phyloP scores from a whole-genome alignment of 1,140 invertebrate genomes.

The Drosophila watanabei region DNA sequence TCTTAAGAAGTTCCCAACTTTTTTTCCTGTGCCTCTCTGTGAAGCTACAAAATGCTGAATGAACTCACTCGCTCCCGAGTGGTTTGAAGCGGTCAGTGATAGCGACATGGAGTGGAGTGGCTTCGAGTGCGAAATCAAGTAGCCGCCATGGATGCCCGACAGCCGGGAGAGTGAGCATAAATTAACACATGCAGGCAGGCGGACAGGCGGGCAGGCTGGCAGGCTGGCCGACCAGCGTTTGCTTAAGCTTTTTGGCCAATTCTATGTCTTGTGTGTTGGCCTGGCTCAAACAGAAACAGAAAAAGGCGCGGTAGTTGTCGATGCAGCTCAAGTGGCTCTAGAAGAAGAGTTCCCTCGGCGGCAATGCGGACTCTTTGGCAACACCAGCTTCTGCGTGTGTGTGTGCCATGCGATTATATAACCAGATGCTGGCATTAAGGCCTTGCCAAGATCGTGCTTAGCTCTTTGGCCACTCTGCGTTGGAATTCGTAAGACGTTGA shows the following conservation, averaged over 20 bases:
- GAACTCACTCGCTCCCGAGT: slow-evolving; percentile 28
- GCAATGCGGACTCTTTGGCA: slow-evolving; percentile 50
- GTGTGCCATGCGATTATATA: slow-evolving; percentile 61
- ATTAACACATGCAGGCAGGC: slow-evolving; percentile 47
- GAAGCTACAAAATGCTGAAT: slow-evolving; percentile 19
- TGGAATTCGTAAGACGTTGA: slow-evolving; percentile 46
- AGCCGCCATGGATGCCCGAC: slow-evolving; percentile 41
- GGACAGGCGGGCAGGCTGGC: slow-evolving; percentile 3
- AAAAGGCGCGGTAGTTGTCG: slow-evolving; percentile 55
- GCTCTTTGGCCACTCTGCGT: slow-evolving; percentile 26
- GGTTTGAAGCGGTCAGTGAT: slow-evolving; percentile 39
- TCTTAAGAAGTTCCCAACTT: not conserved
- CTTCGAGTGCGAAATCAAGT: slow-evolving; percentile 45
- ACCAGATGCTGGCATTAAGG: slow-evolving; percentile 69
- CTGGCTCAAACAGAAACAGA: slow-evolving; percentile 60
- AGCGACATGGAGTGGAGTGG: slow-evolving; percentile 37
- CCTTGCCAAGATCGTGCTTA: slow-evolving; percentile 46
- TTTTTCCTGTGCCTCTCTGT: slow-evolving; percentile 8
- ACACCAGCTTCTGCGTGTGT: slow-evolving; percentile 35
- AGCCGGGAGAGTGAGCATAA: slow-evolving; percentile 41
- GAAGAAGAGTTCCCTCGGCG: slow-evolving; percentile 56
- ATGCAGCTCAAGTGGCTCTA: slow-evolving; percentile 40
- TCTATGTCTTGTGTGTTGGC: slow-evolving; percentile 45
- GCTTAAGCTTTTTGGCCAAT: slow-evolving; percentile 47
- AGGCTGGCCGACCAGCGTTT: slow-evolving; percentile 6